These are phyloP conservation scores for Pseudorasbora parva DNA, from an alignment of 2,113 vertebrate species.

Conservation along the genomic window DNA sequence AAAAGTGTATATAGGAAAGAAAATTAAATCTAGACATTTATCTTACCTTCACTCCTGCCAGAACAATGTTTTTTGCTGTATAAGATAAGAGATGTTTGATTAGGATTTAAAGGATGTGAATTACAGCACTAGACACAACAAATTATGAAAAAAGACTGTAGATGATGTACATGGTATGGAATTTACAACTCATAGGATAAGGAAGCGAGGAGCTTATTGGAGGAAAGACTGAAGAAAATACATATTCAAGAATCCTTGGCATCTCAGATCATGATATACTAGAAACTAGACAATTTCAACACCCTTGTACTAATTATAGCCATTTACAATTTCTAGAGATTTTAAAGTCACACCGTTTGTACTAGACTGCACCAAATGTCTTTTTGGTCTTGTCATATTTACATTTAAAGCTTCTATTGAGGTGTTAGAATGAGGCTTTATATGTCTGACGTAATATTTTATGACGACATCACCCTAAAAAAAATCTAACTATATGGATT, in stretches of 20 bases:
- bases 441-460: no score
- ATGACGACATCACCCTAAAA: no score
- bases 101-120: neutral
- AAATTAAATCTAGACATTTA: neutral
- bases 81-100: conserved; percentile 46
- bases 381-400: no score
- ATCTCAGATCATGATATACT: no score
- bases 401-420: no score
- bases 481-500: no score
- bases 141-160: neutral
- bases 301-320: no score
- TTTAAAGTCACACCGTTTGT: neutral
- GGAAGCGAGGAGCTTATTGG: neutral
- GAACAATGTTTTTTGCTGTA: conserved; percentile 94
- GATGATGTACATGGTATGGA: neutral
- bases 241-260: no score
- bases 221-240: neutral
- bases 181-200: neutral
- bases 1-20: neutral
- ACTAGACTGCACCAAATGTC: no score
- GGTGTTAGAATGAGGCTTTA: no score
- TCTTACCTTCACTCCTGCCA: conserved; percentile 94
- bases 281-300: no score
- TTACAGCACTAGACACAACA: neutral
- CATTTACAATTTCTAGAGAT: conserved; percentile 3